Base-by-base conservation (phyloP, 2,888 invertebrate genomes). In the Cheilosia urbana region DNA sequence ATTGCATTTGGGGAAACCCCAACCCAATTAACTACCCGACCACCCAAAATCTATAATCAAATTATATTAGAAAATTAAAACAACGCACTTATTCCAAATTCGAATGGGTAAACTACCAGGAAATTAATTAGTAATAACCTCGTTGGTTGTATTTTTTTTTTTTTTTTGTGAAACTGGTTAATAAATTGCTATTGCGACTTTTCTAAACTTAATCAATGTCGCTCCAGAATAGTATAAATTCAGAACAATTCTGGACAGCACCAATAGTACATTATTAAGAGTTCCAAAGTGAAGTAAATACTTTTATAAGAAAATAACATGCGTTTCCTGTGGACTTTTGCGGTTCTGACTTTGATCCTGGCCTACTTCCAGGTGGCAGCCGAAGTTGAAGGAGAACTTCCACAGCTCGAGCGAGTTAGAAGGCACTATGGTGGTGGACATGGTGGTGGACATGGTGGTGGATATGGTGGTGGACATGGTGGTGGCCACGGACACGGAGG, bases 271-370 rank as follows among this genome's bases (percentile, higher is more conserved):
- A 13, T 4, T 9, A 21, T 7, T 4, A 15, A 53, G 6, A 13
- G 11, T 53, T 53, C 2, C 2, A 15, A 37, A 49, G 49, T 34
- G 2, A 49, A 65, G 34, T 63, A 6, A 45, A 60, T 2, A 37
- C 13, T 19, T 13, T 24, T 15, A 6, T 37, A 58, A 2, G 2
- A 40, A 3, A 49, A 6, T 0, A 49, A 58, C 17, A 71, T 71
- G 69, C 69, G 69, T 47, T 49, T 47, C 69, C 45, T 57, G n/a
- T 37, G 47, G 9, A 58, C 34, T 15, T 37, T 71, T 49, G 3
- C 45, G 13, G 53, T 68, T 11, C 1, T 77, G 15, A 53, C 45
- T 24, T 17, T 68, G 34, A 21, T 68, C 13, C 34, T 77, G 68
- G 45, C 68, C 13, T 62, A 17, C 11, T 34, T 51, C 24, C 76